A percentile compares a stretch with the other conserved stretches of the same genome.
Conservation (phyloP, 2,113 vertebrate genomes). For the Urocolius indicus region DNA sequence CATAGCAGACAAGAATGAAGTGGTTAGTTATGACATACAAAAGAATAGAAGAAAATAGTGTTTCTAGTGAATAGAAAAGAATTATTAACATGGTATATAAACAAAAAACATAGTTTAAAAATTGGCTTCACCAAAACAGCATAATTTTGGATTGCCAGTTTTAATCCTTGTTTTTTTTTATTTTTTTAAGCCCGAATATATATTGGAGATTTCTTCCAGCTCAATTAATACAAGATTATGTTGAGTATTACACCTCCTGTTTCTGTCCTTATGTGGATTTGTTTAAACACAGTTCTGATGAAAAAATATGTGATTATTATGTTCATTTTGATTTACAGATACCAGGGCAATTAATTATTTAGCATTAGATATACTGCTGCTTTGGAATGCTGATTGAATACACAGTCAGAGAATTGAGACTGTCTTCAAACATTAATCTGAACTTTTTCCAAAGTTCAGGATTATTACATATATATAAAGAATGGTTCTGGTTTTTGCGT, state of each 20-base stretch:
- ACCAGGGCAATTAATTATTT: neutral
- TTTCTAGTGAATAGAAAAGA: neutral
- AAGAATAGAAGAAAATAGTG: neutral
- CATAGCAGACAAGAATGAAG: neutral
- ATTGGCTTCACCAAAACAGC: neutral
- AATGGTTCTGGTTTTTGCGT: neutral
- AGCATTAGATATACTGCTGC: neutral
- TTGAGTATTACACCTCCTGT: neutral
- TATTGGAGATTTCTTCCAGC: neutral
- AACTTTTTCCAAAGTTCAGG: neutral
- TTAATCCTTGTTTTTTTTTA: neutral
- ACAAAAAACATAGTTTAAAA: neutral
- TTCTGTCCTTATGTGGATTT: neutral
- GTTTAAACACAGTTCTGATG: neutral
- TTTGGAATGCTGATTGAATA: neutral
- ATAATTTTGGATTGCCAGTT: neutral
- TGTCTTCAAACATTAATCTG: neutral
- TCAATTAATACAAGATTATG: neutral
- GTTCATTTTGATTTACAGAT: neutral
- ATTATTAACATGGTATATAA: neutral
- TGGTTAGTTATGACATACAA: neutral
- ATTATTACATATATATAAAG: neutral
- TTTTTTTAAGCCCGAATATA: neutral
- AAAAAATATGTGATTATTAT: neutral
- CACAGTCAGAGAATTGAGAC: neutral